These are phyloP conservation scores for Smutsia temminckii DNA, from an alignment of 2,797 vertebrate genomes.

Conservation along the genomic window DNA sequence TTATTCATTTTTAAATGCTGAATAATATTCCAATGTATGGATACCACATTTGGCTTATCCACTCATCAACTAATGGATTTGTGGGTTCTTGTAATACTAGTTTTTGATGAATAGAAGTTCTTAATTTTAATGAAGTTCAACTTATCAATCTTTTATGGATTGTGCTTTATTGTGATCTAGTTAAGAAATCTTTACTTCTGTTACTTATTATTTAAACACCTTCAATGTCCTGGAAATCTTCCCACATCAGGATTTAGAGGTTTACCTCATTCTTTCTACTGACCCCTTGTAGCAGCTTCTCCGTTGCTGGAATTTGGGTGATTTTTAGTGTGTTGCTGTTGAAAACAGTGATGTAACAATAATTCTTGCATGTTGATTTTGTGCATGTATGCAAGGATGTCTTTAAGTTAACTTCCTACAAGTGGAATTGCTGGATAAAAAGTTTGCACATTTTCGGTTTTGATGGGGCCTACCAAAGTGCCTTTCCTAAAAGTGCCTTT, in stretches of 20 bases:
- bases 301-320: background rate
- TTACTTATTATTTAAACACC: background rate
- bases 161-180: background rate
- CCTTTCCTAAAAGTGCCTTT: background rate
- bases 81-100: background rate
- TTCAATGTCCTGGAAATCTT: background rate
- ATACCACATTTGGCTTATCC: background rate
- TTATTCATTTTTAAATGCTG: background rate
- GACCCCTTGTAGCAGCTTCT: background rate
- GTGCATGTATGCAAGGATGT: background rate
- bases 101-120: background rate
- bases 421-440: background rate
- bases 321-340: background rate
- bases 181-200: background rate
- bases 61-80: background rate
- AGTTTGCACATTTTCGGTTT: background rate
- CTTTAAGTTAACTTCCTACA: background rate
- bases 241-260: background rate
- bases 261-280: background rate
- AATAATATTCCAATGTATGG: background rate
- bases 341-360: background rate
- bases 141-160: background rate
- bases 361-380: background rate
- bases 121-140: background rate
- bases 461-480: background rate